phyloP scores from a whole-genome alignment of 2,888 invertebrate genomes.

The Stenolophus ochropezus region DNA sequence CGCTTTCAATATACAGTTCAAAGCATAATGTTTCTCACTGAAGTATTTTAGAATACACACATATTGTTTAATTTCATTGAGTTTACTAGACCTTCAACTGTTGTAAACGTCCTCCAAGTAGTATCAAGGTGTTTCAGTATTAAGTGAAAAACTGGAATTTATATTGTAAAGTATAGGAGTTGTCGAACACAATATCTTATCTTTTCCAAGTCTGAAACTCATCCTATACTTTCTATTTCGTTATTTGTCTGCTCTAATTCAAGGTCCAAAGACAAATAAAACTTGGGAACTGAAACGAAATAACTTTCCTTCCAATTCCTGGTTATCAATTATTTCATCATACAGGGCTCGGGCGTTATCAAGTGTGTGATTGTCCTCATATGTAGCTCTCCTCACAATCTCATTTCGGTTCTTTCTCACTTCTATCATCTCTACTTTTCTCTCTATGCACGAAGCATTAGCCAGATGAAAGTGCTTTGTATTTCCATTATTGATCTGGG shows the following conservation, averaged over 20 bases:
- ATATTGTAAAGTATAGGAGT: neutral
- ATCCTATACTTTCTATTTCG: neutral
- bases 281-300: slow-evolving; percentile 22
- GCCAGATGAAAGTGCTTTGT: slow-evolving; percentile 29
- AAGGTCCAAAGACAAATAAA: slow-evolving; percentile 13
- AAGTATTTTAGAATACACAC: too few species aligned
- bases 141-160: neutral
- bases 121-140: neutral
- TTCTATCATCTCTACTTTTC: neutral
- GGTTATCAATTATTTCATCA: slow-evolving; percentile 29
- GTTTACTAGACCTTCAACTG: too few species aligned
- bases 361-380: slow-evolving; percentile 26
- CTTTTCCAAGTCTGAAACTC: neutral
- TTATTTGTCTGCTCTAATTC: slow-evolving; percentile 1
- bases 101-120: neutral
- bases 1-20: too few species aligned
- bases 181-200: neutral
- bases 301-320: slow-evolving; percentile 3
- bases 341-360: neutral
- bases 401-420: neutral
- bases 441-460: slow-evolving; percentile 10
- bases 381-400: neutral
- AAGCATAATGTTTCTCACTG: too few species aligned
- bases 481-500: slow-evolving; percentile 38
- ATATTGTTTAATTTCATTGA: too few species aligned